These are phyloP conservation scores for Amphipyra tragopoginis DNA, from an alignment of 2,888 invertebrate species.

Conservation along the genomic window DNA sequence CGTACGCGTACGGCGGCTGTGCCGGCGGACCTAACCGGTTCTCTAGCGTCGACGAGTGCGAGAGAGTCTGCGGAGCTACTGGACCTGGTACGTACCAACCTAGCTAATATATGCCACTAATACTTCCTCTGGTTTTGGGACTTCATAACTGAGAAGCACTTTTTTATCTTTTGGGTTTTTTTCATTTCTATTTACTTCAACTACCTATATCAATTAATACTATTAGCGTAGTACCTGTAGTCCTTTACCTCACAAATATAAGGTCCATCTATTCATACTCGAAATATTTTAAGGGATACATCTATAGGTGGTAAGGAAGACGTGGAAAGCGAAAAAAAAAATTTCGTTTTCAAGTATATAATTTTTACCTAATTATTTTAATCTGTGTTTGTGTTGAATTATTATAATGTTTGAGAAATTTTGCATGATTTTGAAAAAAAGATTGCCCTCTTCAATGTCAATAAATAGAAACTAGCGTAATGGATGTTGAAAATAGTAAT, in stretches of 20 bases:
- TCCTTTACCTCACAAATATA: constrained; percentile 11
- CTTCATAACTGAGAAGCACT: not conserved
- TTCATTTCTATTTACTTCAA: constrained; percentile 14
- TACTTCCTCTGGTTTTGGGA: constrained; percentile 22
- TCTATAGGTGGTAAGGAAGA: too few relatives aligned
- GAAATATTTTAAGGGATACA: too few relatives aligned
- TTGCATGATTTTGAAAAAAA: too few relatives aligned
- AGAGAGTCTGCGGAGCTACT: constrained; percentile 90
- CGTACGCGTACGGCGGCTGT: constrained; percentile 95
- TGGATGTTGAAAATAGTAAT: too few relatives aligned
- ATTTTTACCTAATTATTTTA: too few relatives aligned
- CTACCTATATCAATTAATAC: not conserved
- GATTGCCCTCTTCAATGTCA: too few relatives aligned
- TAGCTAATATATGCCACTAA: not conserved
- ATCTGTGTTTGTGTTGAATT: too few relatives aligned
- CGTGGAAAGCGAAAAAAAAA: too few relatives aligned
- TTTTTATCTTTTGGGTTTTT: not conserved
- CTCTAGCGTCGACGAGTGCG: constrained; percentile 93
- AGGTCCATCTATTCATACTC: too few relatives aligned
- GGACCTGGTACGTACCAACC: constrained; percentile 71
- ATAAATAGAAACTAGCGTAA: too few relatives aligned
- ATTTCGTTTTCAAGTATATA: too few relatives aligned
- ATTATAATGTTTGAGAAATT: too few relatives aligned
- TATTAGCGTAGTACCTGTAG: not conserved
- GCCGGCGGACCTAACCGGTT: constrained; percentile 96